Base-by-base conservation (phyloP, 2,888 invertebrate species). In the Molorchus minor region DNA sequence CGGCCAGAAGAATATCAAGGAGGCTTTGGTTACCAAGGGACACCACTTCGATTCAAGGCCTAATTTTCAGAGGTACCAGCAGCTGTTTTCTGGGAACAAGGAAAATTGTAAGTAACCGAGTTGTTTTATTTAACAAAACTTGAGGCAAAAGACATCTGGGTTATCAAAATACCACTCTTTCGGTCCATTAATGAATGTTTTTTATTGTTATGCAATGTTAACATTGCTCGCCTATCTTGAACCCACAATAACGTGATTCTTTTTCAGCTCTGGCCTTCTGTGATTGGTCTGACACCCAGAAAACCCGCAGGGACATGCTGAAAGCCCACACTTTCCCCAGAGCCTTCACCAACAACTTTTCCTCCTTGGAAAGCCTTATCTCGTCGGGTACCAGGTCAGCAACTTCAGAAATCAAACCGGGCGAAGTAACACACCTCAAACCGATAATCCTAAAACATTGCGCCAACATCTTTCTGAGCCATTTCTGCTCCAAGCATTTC, bases 261-360 rank as follows among this genome's bases (percentile, higher is more conserved):
- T 10, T 65, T 69, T 1, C 75, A 88, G 88, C 88, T 54, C 77
- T 89, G 66, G 88, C 88, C n/a, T 86, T 89, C 70, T 88, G 88
- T 75, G 84, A 88, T 73, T 89, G 88, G 87, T 88, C 88, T 5
- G 84, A 85, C 10, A 77, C 86, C 0, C 88, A 89, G 68, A 87
- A 86, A 69, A 76, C 80, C 0, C 80, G 88, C 7, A 80, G 88
- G 8, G 85, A 87, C 58, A 83, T 88, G 81, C 77, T 87, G 3
- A 81, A 82, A 53, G 80, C 81, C 0, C 84, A 86, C 77, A 84
- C 85, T 1, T 87, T 87, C 68, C 87, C 87, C 0, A 79, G 84
- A 33, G 81, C 84, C 1, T 83, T 83, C 64, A 84, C 85, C n/a
- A 72, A 80, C 33, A 84, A 84, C 46, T 86, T 82, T 72, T 75